These are phyloP conservation scores for Brachypalpus laphriformis DNA, from an alignment of 2,888 invertebrate genomes.

Conservation along the genomic window DNA sequence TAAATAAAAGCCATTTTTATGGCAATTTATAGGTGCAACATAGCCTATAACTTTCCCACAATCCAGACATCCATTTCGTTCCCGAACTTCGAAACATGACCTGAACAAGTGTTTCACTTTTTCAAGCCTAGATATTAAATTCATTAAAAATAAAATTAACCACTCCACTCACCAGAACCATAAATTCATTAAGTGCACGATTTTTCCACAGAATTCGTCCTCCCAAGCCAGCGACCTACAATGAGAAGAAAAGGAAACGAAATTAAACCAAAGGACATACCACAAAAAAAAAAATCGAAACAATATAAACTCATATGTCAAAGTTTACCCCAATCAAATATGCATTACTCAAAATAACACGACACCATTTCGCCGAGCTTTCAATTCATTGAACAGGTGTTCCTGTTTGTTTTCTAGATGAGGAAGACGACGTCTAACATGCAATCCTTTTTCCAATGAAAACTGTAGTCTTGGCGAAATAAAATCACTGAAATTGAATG, in stretches of 20 bases:
- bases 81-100: too few species aligned
- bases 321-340: conserved; percentile 31
- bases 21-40: too few species aligned
- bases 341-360: conserved; percentile 46
- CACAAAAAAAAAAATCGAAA: not conserved
- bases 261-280: not conserved
- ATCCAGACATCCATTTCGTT: too few species aligned
- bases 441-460: conserved; percentile 21
- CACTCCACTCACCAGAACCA: conserved; percentile 45
- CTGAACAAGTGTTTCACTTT: not conserved
- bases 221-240: conserved; percentile 16
- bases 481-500: conserved; percentile 6
- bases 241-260: conserved; percentile 1
- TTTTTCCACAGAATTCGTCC: conserved; percentile 17
- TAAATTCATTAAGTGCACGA: conserved; percentile 59
- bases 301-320: conserved; percentile 8
- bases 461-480: not conserved
- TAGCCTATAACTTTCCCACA: not conserved
- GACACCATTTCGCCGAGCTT: conserved; percentile 9
- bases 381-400: conserved; percentile 53
- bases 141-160: not conserved
- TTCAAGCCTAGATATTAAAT: not conserved
- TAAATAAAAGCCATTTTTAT: too few species aligned
- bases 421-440: conserved; percentile 18
- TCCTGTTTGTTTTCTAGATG: conserved; percentile 44